phyloP scores from a whole-genome alignment of 2,113 vertebrate species.

The Carassius auratus region DNA sequence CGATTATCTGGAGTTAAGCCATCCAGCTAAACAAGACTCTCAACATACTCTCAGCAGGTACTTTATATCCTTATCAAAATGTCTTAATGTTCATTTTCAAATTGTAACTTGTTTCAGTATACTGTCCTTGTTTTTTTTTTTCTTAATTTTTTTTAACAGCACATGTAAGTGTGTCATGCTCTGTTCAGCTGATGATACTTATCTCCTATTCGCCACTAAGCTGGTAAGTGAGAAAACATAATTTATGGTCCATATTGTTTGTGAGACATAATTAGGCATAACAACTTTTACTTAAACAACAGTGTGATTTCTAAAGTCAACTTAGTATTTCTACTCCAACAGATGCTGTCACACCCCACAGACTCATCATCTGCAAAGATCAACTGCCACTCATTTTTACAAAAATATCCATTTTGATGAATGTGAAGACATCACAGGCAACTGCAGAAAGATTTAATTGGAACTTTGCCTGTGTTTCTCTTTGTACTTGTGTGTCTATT shows the following conservation, averaged over 20 bases:
- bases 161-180: neutral
- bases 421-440: neutral
- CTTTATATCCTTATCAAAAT: neutral
- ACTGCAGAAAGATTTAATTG: neutral
- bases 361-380: neutral
- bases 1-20: neutral
- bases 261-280: neutral
- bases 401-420: neutral
- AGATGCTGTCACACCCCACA: slow-evolving; percentile 1
- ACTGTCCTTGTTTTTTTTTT: neutral
- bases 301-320: neutral
- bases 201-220: neutral
- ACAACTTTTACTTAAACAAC: neutral
- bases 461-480: neutral
- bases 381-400: neutral
- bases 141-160: neutral
- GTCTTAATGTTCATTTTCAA: neutral
- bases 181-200: neutral
- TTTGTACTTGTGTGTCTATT: neutral
- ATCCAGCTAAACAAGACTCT: neutral
- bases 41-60: neutral
- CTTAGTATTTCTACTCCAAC: neutral
- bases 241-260: neutral
- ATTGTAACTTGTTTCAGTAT: neutral
- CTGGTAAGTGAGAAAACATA: neutral